These are phyloP conservation scores for Denticeps clupeoides DNA, from an alignment of 2,797 vertebrate species.

Conservation along the genomic window DNA sequence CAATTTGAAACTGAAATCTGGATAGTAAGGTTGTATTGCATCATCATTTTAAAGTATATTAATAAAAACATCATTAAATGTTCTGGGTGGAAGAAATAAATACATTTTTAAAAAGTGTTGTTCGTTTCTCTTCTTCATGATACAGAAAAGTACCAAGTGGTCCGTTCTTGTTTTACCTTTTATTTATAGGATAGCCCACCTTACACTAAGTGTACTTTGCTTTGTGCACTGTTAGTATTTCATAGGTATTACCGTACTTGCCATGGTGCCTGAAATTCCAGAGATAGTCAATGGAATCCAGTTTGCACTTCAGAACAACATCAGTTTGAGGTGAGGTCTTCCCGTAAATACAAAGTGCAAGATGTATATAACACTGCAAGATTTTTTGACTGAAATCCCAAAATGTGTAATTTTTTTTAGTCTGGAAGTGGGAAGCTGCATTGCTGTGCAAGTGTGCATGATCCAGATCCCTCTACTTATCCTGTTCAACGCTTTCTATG, in stretches of 20 bases:
- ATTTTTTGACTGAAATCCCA: too few species aligned
- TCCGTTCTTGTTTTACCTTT: too few species aligned
- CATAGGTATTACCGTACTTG: conserved; percentile 73
- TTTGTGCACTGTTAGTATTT: conserved; percentile 61
- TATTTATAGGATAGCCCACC: not conserved
- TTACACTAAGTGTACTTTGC: not conserved
- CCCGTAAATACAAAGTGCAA: too few species aligned
- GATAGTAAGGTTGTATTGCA: too few species aligned
- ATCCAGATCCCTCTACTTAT: conserved; percentile 83
- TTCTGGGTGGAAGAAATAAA: too few species aligned
- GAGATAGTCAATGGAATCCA: conserved; percentile 85
- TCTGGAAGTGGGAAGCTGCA: conserved; percentile 80
- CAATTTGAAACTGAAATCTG: too few species aligned
- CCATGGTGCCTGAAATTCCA: conserved; percentile 79
- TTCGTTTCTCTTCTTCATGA: too few species aligned
- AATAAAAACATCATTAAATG: not conserved
- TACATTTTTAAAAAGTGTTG: not conserved
- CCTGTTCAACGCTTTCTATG: conserved; percentile 74
- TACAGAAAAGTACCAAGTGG: too few species aligned
- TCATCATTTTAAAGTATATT: too few species aligned
- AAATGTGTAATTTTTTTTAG: too few species aligned
- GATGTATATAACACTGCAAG: too few species aligned
- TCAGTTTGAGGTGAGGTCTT: conserved; percentile 77
- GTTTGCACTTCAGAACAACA: conserved; percentile 81
- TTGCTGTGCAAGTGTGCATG: conserved; percentile 88